Base-by-base conservation (phyloP, 2,888 invertebrate species). In the Scaptodrosophila latifasciaeformis region DNA sequence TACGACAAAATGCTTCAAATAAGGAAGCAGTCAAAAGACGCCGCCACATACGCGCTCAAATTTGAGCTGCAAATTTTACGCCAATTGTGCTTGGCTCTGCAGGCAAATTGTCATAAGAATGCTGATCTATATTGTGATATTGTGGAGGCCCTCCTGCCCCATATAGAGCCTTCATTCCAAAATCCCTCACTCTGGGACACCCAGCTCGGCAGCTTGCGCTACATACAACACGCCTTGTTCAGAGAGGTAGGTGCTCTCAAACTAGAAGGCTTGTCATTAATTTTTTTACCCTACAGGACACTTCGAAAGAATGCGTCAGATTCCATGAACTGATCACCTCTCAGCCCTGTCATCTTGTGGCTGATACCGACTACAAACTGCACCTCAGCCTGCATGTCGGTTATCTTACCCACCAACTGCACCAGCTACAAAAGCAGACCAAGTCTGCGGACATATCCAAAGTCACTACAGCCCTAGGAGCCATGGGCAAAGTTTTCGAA, bases 91-190 rank as follows among this genome's bases (percentile, higher is more conserved):
- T 44, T 48, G 2, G 66, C 64, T 1, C 40, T 68, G 30, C 55
- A 64, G 42, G 71, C 67, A 2, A 65, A 70, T 29, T 54, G 21
- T 0, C 59, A 66, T 2, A 59, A 66, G 45, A 54, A 84, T 54
- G 58, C 64, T 1, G 66, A 71, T 4, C 49, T 82, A 1, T 83
- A 71, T 44, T 76, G 67, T 45, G 64, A 70, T 9, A 78, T 84
- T 18, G 63, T 67, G 12, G 62, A 39, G 0, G 13, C 46, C 1
- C 54, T 83, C 54, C 43, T 65, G 43, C 70, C 74, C 1, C 51
- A 68, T 9, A 57, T 81, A 9, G 31, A 44, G 6, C 76, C 83
- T 2, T 49, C 46, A 4, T 13, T 42, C 2, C 44, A 49, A 3
- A 62, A 62, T 45, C 52, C 65, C 1, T 62, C 62, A 5, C 45